Conservation (phyloP, 1,140 invertebrate species). For the Gyrodactylus bullatarudis region DNA sequence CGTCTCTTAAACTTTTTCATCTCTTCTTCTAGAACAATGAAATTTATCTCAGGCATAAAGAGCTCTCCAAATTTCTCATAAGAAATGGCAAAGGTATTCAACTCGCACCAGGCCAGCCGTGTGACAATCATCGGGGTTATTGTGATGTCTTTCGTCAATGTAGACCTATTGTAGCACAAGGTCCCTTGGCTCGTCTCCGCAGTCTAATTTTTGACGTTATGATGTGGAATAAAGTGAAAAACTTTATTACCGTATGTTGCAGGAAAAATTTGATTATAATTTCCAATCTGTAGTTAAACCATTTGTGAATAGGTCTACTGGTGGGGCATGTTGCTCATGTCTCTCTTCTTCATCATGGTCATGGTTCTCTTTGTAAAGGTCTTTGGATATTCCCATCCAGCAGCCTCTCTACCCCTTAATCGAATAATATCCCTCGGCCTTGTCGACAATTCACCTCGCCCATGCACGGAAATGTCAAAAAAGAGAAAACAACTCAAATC, state of each 20-base stretch:
- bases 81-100: background rate
- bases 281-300: no score
- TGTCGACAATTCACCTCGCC: no score
- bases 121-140: constrained; percentile 71
- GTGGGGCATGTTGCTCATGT: background rate
- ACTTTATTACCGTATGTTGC: constrained; percentile 18
- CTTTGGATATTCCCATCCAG: background rate
- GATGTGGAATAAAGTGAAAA: constrained; percentile 29
- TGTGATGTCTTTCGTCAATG: constrained; percentile 94
- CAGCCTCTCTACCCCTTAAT: background rate
- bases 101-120: constrained; percentile 30
- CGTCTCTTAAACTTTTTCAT: background rate
- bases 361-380: background rate
- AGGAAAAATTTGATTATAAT: no score
- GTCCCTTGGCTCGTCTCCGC: constrained; percentile 68
- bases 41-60: background rate
- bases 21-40: background rate
- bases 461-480: no score
- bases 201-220: constrained; percentile 68
- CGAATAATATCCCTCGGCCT: background rate
- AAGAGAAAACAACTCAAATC: no score
- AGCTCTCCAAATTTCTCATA: background rate
- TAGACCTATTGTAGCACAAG: constrained; percentile 78
- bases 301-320: no score
- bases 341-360: background rate